A percentile compares a stretch with the other conserved stretches of the same genome.
phyloP scores from a whole-genome alignment of 2,797 vertebrate genomes.

The Adrianichthys oophorus region DNA sequence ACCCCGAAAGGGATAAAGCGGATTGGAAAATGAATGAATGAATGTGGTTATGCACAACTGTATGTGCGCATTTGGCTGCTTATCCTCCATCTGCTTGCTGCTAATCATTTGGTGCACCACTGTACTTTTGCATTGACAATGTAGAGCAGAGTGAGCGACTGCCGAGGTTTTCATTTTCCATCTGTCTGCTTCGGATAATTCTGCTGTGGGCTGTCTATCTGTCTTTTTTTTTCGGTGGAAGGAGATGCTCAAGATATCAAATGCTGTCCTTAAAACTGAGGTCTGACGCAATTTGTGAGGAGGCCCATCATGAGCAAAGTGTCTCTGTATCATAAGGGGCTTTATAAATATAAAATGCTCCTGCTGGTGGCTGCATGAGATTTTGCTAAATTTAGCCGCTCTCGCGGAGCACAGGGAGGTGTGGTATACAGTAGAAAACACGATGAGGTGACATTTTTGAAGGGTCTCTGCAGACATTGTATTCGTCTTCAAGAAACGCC shows the following conservation, averaged over 20 bases:
- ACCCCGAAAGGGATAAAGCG: too few species aligned
- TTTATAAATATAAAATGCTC: slow-evolving; percentile 36
- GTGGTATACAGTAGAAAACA: slow-evolving; percentile 37
- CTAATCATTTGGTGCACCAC: slow-evolving; percentile 49
- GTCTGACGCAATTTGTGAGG: slow-evolving; percentile 26
- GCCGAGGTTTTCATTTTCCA: slow-evolving; percentile 54
- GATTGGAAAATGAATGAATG: too few species aligned
- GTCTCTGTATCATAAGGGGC: slow-evolving; percentile 27
- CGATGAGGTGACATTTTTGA: slow-evolving; percentile 62
- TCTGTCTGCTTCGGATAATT: slow-evolving; percentile 60
- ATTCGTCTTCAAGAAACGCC: slow-evolving; percentile 30
- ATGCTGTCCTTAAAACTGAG: slow-evolving; percentile 33
- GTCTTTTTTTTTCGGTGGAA: slow-evolving; percentile 24
- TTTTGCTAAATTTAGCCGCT: slow-evolving; percentile 44
- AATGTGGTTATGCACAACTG: background rate
- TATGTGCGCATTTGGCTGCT: slow-evolving; percentile 12
- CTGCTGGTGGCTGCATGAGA: slow-evolving; percentile 32
- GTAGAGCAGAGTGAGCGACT: slow-evolving; percentile 31
- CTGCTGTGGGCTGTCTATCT: slow-evolving; percentile 14
- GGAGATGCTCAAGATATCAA: slow-evolving; percentile 41
- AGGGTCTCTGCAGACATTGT: slow-evolving; percentile 30
- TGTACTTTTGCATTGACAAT: slow-evolving; percentile 52
- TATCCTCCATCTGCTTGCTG: slow-evolving; percentile 40
- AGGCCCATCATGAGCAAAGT: slow-evolving; percentile 30
- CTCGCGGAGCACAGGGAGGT: slow-evolving; percentile 21